Base-by-base conservation (phyloP, 2,888 invertebrate genomes). In the Drosophila parthenogenetica region DNA sequence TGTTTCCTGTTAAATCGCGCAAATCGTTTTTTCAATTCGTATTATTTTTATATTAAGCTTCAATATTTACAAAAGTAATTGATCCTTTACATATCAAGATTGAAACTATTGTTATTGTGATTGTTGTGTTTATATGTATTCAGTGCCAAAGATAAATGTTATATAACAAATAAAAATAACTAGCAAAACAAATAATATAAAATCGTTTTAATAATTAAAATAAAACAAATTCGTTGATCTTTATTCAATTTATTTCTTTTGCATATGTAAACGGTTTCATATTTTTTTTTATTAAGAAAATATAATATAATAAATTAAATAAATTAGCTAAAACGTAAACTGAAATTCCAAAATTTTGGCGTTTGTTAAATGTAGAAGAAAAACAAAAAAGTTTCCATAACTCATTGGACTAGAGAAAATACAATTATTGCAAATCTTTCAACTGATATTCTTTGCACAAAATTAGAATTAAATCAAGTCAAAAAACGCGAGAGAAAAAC, bases 321-420 rank as follows among this genome's bases (percentile, higher is more conserved):
- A 83, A 83, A 83, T 83, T 77, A 83, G 74, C 87, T 89, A 83
- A 77, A 77, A 73, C 77, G 80, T 83, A 87, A 86, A 86, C 58
- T 88, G 71, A 88, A 77, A 77, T 83, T 88, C 68, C 83, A 75
- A 60, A 71, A 68, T 71, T 57, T 86, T 79, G 70, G 73, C 76
- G 40, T 32, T 68, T 69, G 67, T 73, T 81, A 77, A 72, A 62
- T 66, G 39, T 67, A 59, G 61, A 62, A 70, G 69, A 63, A 68
- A 60, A 57, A 49, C 35, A 35, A 54, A 72, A 72, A 67, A 73
- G 55, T 73, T 81, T 84, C 65, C 69, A 77, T 69, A 66, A 80
- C 60, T 61, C 67, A 77, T 81, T 75, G 79, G 83, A 83, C 89
- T 83, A 83, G 89, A 83, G 72, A 77, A 88, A 85, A 58, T 71